A percentile compares a stretch with the other conserved stretches of the same genome.
These are phyloP conservation scores for Channa argus DNA, from an alignment of 2,113 vertebrate genomes.

Conservation along the genomic window DNA sequence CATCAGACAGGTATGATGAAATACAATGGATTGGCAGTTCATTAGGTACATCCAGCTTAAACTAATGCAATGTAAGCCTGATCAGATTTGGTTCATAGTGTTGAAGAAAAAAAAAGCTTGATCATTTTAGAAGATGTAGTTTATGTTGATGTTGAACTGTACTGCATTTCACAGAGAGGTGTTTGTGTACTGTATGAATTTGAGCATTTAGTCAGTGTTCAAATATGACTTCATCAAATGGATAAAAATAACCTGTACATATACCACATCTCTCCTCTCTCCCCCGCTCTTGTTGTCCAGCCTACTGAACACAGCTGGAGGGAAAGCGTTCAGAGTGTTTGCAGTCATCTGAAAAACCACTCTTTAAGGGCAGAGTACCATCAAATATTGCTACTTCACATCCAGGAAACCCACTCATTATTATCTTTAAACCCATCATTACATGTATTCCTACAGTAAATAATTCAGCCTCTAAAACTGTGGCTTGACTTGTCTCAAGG, in stretches of 20 bases:
- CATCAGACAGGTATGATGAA: slow-evolving; percentile 90
- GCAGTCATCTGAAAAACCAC: slow-evolving; percentile 89
- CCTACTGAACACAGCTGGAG: slow-evolving; percentile 90
- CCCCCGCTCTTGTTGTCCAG: slow-evolving; percentile 74
- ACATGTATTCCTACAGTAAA: slow-evolving; percentile 43
- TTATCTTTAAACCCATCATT: slow-evolving; percentile 59
- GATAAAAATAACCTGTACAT: background rate
- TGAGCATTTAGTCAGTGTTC: no score
- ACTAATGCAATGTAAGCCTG: no score
- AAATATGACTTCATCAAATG: no score
- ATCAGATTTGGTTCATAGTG: no score
- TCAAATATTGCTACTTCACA: slow-evolving; percentile 42
- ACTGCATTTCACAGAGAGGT: no score
- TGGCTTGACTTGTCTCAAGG: slow-evolving; percentile 34
- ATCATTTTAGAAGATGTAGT: no score
- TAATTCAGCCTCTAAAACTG: slow-evolving; percentile 18
- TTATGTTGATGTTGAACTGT: no score
- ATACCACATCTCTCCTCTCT: background rate
- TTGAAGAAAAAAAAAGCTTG: no score
- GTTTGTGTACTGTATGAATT: no score
- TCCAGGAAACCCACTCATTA: slow-evolving; percentile 53
- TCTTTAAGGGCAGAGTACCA: slow-evolving; percentile 44
- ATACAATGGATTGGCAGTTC: background rate
- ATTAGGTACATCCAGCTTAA: no score
- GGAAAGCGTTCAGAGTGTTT: slow-evolving; percentile 97